A percentile compares a stretch with the other conserved stretches of the same genome.
Evolutionary conservation across 1,140 invertebrate species (phyloP).

Genomic region (Drosophila subpulchrella): DNA sequence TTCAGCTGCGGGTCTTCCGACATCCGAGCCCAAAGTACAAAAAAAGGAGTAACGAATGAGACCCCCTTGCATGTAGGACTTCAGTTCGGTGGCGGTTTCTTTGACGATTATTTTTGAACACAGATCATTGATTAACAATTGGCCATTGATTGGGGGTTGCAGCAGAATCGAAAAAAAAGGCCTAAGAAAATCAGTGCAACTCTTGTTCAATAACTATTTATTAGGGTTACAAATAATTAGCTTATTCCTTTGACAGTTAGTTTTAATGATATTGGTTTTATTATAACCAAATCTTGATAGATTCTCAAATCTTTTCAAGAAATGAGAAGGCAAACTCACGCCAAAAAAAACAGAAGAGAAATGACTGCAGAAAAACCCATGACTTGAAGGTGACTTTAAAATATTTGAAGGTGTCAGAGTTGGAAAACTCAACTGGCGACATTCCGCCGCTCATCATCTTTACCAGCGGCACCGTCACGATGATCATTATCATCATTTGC

Average conservation of each 20-base stretch:
- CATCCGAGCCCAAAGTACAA: slow-evolving; percentile 5
- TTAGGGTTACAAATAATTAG: slow-evolving; percentile 7
- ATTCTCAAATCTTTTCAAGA: not conserved
- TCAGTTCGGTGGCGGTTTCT: slow-evolving; percentile 51
- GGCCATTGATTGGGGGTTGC: slow-evolving; percentile 58
- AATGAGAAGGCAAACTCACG: not conserved
- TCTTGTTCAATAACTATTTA: not conserved
- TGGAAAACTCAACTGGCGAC: slow-evolving; percentile 20
- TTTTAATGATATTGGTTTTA: not conserved
- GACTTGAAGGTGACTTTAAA: slow-evolving; percentile 27
- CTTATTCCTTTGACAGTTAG: not conserved
- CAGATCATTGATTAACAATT: slow-evolving; percentile 76
- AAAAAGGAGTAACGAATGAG: slow-evolving; percentile 3
- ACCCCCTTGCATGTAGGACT: slow-evolving; percentile 46
- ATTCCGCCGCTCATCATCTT: slow-evolving; percentile 33
- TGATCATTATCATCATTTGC: slow-evolving; percentile 50
- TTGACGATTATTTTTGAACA: slow-evolving; percentile 63
- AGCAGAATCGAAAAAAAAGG: too few species aligned
- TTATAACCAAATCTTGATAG: too few species aligned
- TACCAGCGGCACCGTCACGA: slow-evolving; percentile 10
- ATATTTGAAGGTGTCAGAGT: slow-evolving; percentile 16
- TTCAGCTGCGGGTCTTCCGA: slow-evolving; percentile 44
- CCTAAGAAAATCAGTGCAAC: not conserved
- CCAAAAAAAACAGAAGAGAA: not conserved
- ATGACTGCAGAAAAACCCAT: not conserved